Conservation (phyloP, 2,113 vertebrate species). For the Sturnus vulgaris region DNA sequence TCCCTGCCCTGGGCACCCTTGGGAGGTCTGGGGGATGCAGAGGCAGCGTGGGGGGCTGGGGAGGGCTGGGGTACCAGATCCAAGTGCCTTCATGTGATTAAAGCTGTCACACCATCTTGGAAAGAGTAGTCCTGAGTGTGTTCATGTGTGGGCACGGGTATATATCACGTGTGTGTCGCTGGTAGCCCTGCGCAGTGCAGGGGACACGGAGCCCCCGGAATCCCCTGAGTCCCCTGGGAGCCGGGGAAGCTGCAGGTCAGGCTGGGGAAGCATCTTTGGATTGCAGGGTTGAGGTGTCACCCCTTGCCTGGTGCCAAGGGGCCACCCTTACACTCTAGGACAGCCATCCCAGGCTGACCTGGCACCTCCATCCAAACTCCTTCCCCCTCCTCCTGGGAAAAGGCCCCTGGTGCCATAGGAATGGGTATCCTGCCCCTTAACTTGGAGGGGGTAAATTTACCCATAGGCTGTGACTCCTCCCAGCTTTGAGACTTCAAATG, state of each 20-base stretch:
- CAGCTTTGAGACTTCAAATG: not conserved
- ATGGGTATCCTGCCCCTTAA: not conserved
- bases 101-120: conserved; percentile 55
- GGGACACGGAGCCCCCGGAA: rapidly evolving
- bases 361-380: not conserved
- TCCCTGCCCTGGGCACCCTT: not conserved
- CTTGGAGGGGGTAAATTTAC: not conserved
- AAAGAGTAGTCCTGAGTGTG: not conserved
- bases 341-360: not conserved
- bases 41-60: not conserved
- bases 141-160: not conserved
- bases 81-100: conserved; percentile 74
- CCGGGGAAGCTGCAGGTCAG: not conserved
- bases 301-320: not conserved
- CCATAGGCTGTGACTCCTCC: not conserved
- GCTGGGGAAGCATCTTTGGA: not conserved
- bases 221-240: not conserved
- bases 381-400: not conserved
- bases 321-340: rapidly evolving
- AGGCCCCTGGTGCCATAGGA: not conserved
- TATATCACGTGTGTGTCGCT: rapidly evolving
- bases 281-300: no score
- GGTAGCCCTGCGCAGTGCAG: rapidly evolving
- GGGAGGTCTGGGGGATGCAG: not conserved
- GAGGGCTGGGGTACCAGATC: conserved; percentile 15